A percentile compares a stretch with the other conserved stretches of the same genome.
Evolutionary conservation across 2,113 vertebrate genomes (phyloP).

Genomic region (Brachypteracias leptosomus): DNA sequence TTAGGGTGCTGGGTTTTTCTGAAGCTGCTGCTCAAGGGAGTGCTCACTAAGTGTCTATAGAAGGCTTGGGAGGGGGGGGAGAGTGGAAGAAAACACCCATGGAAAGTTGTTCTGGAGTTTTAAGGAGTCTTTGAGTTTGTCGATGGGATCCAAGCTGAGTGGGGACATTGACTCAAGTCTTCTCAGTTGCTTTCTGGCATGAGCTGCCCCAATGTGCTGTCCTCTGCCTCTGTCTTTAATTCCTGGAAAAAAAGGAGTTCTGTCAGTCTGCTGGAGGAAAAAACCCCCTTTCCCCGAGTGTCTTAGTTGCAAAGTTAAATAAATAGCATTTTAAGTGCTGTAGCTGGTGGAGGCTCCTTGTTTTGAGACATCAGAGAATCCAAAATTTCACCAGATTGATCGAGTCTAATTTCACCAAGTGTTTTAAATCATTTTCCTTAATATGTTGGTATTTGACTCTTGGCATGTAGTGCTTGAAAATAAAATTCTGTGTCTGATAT

Average conservation of each 20-base stretch:
- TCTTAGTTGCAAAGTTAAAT: not conserved
- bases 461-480: not conserved
- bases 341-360: not conserved
- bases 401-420: not conserved
- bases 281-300: not conserved
- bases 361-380: not conserved
- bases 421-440: not conserved
- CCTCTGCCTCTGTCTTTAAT: not conserved
- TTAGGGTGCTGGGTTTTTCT: not conserved
- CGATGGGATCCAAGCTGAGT: not conserved
- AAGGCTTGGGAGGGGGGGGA: not conserved
- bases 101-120: not conserved
- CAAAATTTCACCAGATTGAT: not conserved
- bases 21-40: not conserved
- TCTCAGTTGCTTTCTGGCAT: not conserved
- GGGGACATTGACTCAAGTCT: fast-evolving
- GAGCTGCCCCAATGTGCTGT: not conserved
- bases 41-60: fast-evolving
- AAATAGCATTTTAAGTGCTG: not conserved
- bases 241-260: not conserved
- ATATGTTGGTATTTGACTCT: not conserved
- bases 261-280: not conserved
- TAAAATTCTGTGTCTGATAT: not conserved
- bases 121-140: not conserved
- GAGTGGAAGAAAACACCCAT: not conserved